Base-by-base conservation (phyloP, 2,797 vertebrate genomes). In the Austrolebias charrua region DNA sequence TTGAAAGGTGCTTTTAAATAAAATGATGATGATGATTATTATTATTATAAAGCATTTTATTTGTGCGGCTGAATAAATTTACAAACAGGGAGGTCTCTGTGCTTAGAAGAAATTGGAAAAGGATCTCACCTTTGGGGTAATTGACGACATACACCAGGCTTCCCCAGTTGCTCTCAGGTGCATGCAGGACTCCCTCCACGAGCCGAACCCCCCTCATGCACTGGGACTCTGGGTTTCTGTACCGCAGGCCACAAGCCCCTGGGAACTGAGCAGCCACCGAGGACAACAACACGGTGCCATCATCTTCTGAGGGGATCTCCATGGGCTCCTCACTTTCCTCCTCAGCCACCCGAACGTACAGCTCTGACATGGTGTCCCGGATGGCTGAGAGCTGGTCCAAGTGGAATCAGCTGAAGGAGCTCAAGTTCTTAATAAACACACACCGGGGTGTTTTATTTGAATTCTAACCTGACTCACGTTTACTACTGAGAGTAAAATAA, bases 251-350 rank as follows among this genome's bases (percentile, higher is more conserved):
- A 28, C 97, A 99, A 0, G 98, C 96, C 16, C 98, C 98, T 0
- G 98, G 98, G 64, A 99, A 99, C 92, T 99, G 98, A 4, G 97
- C 98, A 0, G 96, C 94, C 0, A 99, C 96, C 0, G 96, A 98
- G 11, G 98, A 99, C 4, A 99, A 86, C 66, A 99, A 79, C 6
- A 99, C 95, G 0, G 98, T 99, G 8, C 98, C 98, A n/a, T 99
- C 98, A 31, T 99, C 98, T 81, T 99, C 98, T 0, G 97, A 98
- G 0, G 98, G 98, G 71, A 99, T 99, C 85, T 99, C 98, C 89
- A 99, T 99, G 38, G 98, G 97, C 75, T 99, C 97, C 15, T 99
- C 98, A 15, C 90, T 98, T 82, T 99, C 98, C 62, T 99, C 98
- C 81, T 99, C 98, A 0, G 97, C 96, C 69, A 99, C 97, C 45